Conservation (phyloP, 2,888 invertebrate genomes). For the Trissonchulus latispiculum region DNA sequence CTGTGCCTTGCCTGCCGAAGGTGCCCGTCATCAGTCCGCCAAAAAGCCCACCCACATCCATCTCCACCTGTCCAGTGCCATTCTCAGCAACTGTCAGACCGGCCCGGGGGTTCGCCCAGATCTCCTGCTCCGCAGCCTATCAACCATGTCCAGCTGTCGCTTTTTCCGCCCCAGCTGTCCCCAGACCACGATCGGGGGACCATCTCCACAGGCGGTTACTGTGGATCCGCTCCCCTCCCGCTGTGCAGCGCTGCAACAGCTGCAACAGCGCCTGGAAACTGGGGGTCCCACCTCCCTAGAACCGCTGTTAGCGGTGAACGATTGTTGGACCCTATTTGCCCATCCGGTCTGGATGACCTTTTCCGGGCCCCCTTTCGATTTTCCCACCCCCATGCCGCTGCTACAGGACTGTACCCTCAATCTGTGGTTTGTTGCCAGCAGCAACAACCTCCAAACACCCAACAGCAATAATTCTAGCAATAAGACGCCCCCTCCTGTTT, state of each 20-base stretch:
- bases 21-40: conserved; percentile 65
- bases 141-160: background rate
- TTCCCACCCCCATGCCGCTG: conserved; percentile 18
- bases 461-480: background rate
- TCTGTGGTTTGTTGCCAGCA: background rate
- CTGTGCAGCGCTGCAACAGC: background rate
- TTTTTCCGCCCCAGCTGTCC: background rate
- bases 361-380: conserved; percentile 32
- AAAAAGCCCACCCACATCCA: conserved; percentile 79
- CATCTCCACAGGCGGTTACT: background rate
- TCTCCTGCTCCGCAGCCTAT: background rate
- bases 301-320: conserved; percentile 52
- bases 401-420: conserved; percentile 10
- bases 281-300: background rate
- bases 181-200: background rate
- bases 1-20: conserved; percentile 50
- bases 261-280: background rate
- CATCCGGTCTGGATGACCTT: conserved; percentile 92
- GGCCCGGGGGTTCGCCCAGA: conserved; percentile 32
- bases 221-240: background rate
- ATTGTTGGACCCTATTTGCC: conserved; percentile 71
- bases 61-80: conserved; percentile 65
- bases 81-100: conserved; percentile 60
- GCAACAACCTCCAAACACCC: no score
- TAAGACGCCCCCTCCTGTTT: background rate